These are phyloP conservation scores for Anoplolepis gracilipes DNA, from an alignment of 1,140 invertebrate species.

Conservation along the genomic window DNA sequence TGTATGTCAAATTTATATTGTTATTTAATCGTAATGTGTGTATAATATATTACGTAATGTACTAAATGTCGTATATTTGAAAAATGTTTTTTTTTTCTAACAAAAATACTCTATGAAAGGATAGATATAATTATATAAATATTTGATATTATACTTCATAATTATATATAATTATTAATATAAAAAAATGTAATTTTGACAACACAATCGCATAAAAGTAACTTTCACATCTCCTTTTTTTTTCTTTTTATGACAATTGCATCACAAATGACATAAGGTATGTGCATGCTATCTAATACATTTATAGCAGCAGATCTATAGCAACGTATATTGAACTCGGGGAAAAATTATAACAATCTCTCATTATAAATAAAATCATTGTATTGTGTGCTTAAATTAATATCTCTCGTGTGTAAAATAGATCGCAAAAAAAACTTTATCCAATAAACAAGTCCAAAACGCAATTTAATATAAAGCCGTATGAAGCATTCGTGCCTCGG, in stretches of 20 bases:
- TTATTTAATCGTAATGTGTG: background rate
- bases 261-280: constrained; percentile 5
- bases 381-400: background rate
- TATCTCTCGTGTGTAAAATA: background rate
- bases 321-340: constrained; percentile 18
- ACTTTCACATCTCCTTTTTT: background rate
- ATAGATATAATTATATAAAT: background rate
- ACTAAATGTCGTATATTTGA: background rate
- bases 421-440: background rate
- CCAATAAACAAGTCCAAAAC: background rate
- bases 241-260: background rate
- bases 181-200: background rate
- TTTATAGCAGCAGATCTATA: constrained; percentile 12
- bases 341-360: constrained; percentile 27
- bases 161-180: constrained; percentile 7
- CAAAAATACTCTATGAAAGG: background rate
- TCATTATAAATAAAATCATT: constrained; percentile 16
- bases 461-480: background rate
- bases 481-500: background rate
- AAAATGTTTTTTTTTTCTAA: background rate
- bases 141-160: background rate
- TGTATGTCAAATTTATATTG: background rate
- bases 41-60: background rate
- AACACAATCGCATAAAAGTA: background rate
- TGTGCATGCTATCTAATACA: background rate